Percentiles rank a stretch among this genome's conserved stretches.
These are phyloP conservation scores for Panagrolaimus sp. DNA, from an alignment of 1,140 invertebrate genomes.

Conservation along the genomic window DNA sequence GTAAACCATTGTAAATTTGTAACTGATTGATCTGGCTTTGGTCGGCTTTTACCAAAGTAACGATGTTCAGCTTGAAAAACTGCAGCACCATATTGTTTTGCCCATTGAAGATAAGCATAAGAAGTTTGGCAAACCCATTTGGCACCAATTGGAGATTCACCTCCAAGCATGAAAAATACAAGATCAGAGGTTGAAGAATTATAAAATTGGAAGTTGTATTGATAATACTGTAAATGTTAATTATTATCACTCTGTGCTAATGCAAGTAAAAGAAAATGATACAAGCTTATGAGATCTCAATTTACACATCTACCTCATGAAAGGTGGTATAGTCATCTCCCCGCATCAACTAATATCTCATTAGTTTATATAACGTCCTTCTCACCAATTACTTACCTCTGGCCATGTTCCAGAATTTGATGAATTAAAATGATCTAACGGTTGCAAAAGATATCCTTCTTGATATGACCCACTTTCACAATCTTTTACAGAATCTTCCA, in stretches of 20 bases:
- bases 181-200: not conserved
- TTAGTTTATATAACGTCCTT: too few species aligned
- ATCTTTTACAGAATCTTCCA: not conserved
- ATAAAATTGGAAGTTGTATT: not conserved
- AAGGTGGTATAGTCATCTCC: too few species aligned
- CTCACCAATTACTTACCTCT: too few species aligned
- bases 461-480: not conserved
- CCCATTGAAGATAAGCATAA: conserved; percentile 2
- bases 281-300: too few species aligned
- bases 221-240: conserved; percentile 1
- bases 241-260: too few species aligned
- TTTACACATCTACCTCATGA: too few species aligned
- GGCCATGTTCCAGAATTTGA: not conserved
- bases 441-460: not conserved
- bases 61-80: conserved; percentile 11
- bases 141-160: not conserved
- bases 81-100: conserved; percentile 1
- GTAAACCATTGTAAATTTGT: conserved; percentile 6
- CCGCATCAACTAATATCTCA: too few species aligned
- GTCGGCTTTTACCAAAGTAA: not conserved
- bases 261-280: too few species aligned
- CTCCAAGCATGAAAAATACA: conserved; percentile 15
- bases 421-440: not conserved
- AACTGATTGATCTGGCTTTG: not conserved
- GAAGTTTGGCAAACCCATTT: not conserved